phyloP scores from a whole-genome alignment of 1,140 invertebrate species.

The Metaphire vulgaris region DNA sequence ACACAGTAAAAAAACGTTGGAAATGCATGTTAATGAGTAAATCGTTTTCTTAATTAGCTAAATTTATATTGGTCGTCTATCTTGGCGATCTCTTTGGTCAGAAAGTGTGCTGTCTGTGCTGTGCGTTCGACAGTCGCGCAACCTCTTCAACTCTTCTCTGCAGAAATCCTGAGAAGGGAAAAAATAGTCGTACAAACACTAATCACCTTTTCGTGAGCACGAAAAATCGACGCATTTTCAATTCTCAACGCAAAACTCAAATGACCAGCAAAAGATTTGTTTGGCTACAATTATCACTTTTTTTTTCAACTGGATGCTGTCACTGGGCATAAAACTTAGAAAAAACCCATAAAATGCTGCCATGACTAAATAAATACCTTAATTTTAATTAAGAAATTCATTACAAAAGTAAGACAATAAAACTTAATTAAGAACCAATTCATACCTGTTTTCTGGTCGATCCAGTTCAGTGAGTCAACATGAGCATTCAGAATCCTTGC shows the following conservation, averaged over 20 bases:
- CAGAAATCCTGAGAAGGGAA: not conserved
- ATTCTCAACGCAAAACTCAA: not conserved
- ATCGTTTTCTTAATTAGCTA: no score
- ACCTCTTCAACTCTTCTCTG: not conserved
- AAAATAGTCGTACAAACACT: not conserved
- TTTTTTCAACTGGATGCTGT: not conserved
- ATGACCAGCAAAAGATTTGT: not conserved
- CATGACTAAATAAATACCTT: not conserved
- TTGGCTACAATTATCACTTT: not conserved
- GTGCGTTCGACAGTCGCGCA: not conserved
- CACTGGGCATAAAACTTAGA: not conserved
- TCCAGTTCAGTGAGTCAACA: conserved; percentile 90
- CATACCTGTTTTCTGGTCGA: conserved; percentile 54
- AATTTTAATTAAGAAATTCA: not conserved
- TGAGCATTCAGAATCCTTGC: conserved; percentile 89
- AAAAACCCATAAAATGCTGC: not conserved
- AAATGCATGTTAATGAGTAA: no score
- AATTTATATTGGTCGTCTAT: no score
- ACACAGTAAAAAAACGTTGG: no score
- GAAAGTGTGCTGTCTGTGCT: not conserved
- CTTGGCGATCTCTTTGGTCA: no score
- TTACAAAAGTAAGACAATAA: not conserved
- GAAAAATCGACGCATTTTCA: not conserved
- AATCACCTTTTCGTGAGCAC: not conserved
- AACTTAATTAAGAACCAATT: not conserved